phyloP scores from a whole-genome alignment of 2,888 invertebrate genomes.

The Drosophila subquinaria region DNA sequence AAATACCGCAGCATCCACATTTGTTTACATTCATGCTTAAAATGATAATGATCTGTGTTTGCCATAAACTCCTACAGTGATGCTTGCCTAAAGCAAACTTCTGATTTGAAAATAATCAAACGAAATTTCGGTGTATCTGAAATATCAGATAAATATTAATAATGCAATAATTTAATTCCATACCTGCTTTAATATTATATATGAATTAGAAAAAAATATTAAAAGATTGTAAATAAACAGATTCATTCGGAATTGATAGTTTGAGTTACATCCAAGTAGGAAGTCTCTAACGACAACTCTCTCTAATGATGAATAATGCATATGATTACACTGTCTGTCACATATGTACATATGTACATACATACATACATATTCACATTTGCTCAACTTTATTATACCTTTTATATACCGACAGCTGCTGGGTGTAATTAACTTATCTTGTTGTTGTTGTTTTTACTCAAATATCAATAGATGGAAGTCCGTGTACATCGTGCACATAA shows the following conservation, averaged over 20 bases:
- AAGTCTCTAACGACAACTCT: neutral
- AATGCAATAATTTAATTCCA: too few relatives aligned
- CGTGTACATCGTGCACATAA: constrained; percentile 16
- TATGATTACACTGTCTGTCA: constrained; percentile 8
- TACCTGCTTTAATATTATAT: too few relatives aligned
- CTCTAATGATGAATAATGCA: constrained; percentile 1
- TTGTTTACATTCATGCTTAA: constrained; percentile 68
- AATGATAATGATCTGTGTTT: constrained; percentile 52
- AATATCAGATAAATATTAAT: too few relatives aligned
- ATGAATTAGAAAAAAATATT: too few relatives aligned
- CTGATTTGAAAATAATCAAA: neutral
- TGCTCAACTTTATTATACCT: constrained; percentile 2
- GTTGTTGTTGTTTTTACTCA: constrained; percentile 6
- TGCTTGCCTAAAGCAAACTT: constrained; percentile 7
- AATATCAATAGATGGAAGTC: constrained; percentile 19
- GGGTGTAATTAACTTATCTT: constrained; percentile 16
- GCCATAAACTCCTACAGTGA: constrained; percentile 31
- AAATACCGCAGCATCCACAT: constrained; percentile 63
- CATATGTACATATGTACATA: too few relatives aligned
- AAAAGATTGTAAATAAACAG: too few relatives aligned
- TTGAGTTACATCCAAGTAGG: neutral
- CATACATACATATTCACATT: too few relatives aligned
- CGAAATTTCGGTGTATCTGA: too few relatives aligned
- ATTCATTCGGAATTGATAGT: neutral
- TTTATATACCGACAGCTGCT: neutral